A percentile compares a stretch with the other conserved stretches of the same genome.
These are phyloP conservation scores for Pollenia labialis DNA, from an alignment of 2,888 invertebrate species.

Conservation along the genomic window DNA sequence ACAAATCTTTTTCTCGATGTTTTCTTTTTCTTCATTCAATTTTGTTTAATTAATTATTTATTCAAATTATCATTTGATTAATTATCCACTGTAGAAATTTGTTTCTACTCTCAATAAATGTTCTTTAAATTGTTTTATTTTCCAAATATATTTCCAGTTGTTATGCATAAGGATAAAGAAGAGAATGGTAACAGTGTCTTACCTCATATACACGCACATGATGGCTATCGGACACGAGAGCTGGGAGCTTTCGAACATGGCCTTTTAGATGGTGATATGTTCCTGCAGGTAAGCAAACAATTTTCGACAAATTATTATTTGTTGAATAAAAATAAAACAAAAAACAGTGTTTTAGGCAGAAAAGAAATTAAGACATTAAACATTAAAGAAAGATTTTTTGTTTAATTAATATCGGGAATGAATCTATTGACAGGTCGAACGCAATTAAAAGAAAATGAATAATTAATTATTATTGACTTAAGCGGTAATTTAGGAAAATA, in stretches of 20 bases:
- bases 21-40: no score
- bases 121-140: conserved; percentile 31
- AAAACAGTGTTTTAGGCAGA: neutral
- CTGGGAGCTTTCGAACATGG: conserved; percentile 95
- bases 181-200: conserved; percentile 88
- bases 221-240: conserved; percentile 88
- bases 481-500: no score
- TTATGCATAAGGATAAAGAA: conserved; percentile 97
- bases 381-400: neutral
- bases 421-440: no score
- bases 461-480: no score
- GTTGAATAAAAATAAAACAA: neutral
- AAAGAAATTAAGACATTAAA: neutral
- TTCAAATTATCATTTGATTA: conserved; percentile 44
- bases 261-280: conserved; percentile 96
- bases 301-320: conserved; percentile 4
- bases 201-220: conserved; percentile 87
- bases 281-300: conserved; percentile 91
- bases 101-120: neutral
- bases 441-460: no score
- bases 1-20: no score
- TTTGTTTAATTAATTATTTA: conserved; percentile 18
- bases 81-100: conserved; percentile 44
- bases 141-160: conserved; percentile 88
- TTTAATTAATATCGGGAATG: no score